These are phyloP conservation scores for Sinosuthora webbiana DNA, from an alignment of 2,113 vertebrate species.

Conservation along the genomic window DNA sequence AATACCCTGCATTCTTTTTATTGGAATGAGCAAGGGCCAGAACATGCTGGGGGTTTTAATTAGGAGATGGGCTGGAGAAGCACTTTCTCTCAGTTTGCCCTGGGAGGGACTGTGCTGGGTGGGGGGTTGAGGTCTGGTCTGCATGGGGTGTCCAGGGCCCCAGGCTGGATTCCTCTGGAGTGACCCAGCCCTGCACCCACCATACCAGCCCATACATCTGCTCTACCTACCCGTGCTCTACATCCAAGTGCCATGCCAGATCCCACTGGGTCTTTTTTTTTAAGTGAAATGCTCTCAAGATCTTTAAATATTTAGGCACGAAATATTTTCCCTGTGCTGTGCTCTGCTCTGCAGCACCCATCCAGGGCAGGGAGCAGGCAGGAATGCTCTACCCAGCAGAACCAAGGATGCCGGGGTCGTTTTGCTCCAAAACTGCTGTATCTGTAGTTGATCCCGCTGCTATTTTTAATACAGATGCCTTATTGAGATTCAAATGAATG, in stretches of 20 bases:
- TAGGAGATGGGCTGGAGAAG: background rate
- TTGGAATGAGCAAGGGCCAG: background rate
- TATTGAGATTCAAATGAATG: constrained; percentile 72
- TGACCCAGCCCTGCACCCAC: background rate
- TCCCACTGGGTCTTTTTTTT: background rate
- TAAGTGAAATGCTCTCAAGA: background rate
- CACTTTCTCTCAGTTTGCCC: background rate
- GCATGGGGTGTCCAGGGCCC: background rate
- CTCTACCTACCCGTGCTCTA: background rate
- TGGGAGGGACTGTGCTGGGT: background rate
- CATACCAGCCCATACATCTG: rapidly evolving
- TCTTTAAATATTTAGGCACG: background rate
- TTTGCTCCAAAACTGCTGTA: background rate
- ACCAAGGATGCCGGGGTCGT: background rate
- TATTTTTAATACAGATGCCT: constrained; percentile 70
- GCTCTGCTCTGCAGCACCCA: background rate
- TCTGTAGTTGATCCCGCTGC: constrained; percentile 41
- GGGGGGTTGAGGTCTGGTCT: rapidly evolving
- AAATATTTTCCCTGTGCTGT: background rate
- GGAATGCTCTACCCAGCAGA: background rate
- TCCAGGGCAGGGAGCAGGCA: background rate
- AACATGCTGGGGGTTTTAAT: constrained; percentile 4
- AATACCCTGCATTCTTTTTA: constrained; percentile 12
- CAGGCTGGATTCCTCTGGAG: rapidly evolving
- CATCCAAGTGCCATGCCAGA: rapidly evolving